phyloP scores from a whole-genome alignment of 1,140 invertebrate genomes.

The Apis laboriosa region DNA sequence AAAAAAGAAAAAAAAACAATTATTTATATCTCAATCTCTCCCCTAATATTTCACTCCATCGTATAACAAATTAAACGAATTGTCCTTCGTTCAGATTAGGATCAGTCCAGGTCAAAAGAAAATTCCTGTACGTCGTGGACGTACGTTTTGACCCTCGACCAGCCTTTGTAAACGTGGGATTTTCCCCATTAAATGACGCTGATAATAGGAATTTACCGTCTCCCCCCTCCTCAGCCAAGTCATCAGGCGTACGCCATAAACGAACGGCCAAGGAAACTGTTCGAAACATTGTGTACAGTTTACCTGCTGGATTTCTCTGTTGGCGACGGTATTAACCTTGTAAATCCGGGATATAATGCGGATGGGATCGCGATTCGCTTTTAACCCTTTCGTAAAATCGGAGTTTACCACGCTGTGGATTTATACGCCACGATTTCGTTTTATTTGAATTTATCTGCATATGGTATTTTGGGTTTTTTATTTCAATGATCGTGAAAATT shows the following conservation, averaged over 20 bases:
- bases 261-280: background rate
- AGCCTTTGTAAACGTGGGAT: background rate
- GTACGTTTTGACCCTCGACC: background rate
- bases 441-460: too few species aligned
- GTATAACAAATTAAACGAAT: background rate
- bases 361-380: background rate
- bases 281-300: background rate
- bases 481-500: too few species aligned
- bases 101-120: background rate
- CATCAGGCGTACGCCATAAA: background rate
- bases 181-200: background rate
- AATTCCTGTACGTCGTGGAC: background rate
- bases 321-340: slow-evolving; percentile 11
- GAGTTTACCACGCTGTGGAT: background rate
- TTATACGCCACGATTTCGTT: background rate
- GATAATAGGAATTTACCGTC: background rate
- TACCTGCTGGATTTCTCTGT: background rate
- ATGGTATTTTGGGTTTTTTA: too few species aligned
- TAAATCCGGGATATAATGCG: slow-evolving; percentile 1
- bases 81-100: background rate
- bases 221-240: background rate
- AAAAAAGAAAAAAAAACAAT: too few species aligned
- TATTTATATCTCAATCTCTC: background rate
- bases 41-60: background rate
- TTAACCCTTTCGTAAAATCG: background rate